phyloP scores from a whole-genome alignment of 1,140 invertebrate genomes.

The Tribolium madens region DNA sequence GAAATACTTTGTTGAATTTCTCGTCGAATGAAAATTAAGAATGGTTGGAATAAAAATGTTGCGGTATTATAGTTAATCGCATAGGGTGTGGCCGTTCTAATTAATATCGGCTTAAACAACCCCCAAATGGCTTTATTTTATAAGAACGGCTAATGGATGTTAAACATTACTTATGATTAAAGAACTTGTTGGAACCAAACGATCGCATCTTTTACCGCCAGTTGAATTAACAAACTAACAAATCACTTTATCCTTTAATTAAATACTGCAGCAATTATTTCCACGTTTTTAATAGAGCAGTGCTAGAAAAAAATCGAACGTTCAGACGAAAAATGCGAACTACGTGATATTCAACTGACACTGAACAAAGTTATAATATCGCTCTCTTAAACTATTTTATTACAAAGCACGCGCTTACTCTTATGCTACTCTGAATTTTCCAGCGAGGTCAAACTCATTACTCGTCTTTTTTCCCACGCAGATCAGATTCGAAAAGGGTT shows the following conservation, averaged over 20 bases:
- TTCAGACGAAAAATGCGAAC: constrained; percentile 1
- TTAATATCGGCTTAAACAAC: constrained; percentile 13
- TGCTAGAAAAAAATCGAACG: not conserved
- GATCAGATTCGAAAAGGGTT: constrained; percentile 7
- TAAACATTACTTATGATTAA: constrained; percentile 29
- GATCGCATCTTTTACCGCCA: not conserved
- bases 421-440: not conserved
- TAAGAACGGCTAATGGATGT: constrained; percentile 28
- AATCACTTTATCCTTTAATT: not conserved
- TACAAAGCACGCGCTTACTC: constrained; percentile 32
- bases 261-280: not conserved
- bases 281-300: not conserved
- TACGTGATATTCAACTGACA: constrained; percentile 29
- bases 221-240: not conserved
- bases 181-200: too few relatives aligned
- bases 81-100: not conserved
- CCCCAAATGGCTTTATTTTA: constrained; percentile 21
- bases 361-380: constrained; percentile 14
- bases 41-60: constrained; percentile 22
- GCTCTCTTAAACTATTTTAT: constrained; percentile 32
- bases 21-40: not conserved
- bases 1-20: constrained; percentile 8
- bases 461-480: not conserved
- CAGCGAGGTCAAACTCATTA: not conserved
- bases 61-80: constrained; percentile 5